Base-by-base conservation (phyloP, 2,888 invertebrate species). In the Scaptomyza reducta region DNA sequence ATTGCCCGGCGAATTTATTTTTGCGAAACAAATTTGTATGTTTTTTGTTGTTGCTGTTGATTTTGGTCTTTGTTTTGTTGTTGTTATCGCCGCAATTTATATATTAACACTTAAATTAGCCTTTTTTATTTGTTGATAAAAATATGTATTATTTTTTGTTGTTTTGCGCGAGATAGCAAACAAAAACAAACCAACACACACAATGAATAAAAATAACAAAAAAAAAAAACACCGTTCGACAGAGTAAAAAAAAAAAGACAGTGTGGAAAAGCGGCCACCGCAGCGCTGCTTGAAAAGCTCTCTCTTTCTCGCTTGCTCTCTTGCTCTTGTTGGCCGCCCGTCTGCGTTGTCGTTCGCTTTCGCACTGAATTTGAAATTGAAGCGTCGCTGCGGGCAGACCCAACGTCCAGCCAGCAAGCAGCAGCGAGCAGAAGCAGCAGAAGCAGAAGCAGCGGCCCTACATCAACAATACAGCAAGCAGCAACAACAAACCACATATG, bases 281-380 rank as follows among this genome's bases (percentile, higher is more conserved):
- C 33, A 44, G 40, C 16, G 53, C 35, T 64, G 71, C 66, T 53
- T 54, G 13, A 63, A 47, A 69, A 46, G 55, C 60, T 33, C 65
- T 70, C 25, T 49, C 10, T 49, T 40, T 57, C 54, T 44, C 51
- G 33, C 59, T 54, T 51, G 14, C 64, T 46, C 56, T 44, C 51
- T 50, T 45, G 33, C 45, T 50, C 69, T 29, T 50, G 18, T 35
- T 38, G n/a, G 5, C 53, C 44, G 56, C 56, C 78, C 79, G 77
- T 63, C 53, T 60, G 76, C 75, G 55, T 72, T 74, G 77, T 69
- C 80, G 78, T 79, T 79, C 77, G 78, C 77, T 71, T 78, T 78
- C 66, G 77, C 80, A 78, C 78, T 78, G 78, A 78, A 78, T 78
- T 79, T 71, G 65, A 79, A 74, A 79, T 77, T 77, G 46, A 79